Conservation (phyloP, 2,113 vertebrate species). For the Siniperca chuatsi region DNA sequence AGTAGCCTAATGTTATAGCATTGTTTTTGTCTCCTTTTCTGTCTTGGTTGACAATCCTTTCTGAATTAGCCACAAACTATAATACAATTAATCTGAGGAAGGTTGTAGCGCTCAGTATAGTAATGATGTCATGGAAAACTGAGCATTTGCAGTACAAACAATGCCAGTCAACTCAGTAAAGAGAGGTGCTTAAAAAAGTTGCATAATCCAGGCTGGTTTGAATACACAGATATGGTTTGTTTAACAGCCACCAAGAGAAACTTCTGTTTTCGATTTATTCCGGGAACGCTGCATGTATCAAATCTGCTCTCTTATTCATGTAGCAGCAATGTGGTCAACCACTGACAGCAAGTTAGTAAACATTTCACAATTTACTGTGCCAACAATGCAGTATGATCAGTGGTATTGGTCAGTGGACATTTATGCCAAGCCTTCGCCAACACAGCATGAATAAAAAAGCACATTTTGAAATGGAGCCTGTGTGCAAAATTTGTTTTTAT, state of each 20-base stretch:
- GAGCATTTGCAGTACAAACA: constrained; percentile 8
- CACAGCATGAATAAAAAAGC: constrained; percentile 12
- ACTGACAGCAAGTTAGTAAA: constrained; percentile 57
- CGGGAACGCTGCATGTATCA: constrained; percentile 1
- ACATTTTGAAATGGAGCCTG: constrained; percentile 14
- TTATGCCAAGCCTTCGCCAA: constrained; percentile 15
- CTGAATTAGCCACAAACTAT: constrained; percentile 6
- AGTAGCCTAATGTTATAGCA: background rate
- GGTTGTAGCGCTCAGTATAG: background rate
- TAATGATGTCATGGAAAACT: constrained; percentile 21
- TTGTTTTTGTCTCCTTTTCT: background rate
- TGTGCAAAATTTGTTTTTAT: background rate
- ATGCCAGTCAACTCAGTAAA: background rate
- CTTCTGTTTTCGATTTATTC: constrained; percentile 40
- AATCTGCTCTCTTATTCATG: constrained; percentile 50
- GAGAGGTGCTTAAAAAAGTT: background rate
- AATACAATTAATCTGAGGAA: background rate
- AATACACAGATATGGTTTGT: constrained; percentile 26
- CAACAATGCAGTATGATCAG: constrained; percentile 30
- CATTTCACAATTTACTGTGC: constrained; percentile 49
- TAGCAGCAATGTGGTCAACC: constrained; percentile 39
- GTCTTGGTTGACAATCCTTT: background rate
- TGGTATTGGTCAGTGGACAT: constrained; percentile 30
- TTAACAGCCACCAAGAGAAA: constrained; percentile 17
- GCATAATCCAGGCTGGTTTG: constrained; percentile 9